Evolutionary conservation across 2,888 invertebrate genomes (phyloP).

Genomic region (Pristionchus maxplancki): DNA sequence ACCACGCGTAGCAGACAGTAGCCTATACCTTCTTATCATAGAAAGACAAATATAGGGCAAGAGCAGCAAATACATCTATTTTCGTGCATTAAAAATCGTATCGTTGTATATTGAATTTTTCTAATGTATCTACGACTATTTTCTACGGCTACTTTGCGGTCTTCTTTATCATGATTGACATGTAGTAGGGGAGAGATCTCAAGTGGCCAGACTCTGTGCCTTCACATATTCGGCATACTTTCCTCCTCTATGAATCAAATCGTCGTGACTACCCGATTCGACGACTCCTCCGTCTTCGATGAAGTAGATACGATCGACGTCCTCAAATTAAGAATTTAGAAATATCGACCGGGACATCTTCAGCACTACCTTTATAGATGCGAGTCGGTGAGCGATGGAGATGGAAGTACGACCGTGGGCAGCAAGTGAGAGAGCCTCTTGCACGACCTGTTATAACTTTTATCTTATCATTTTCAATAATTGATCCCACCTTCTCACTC

Average conservation of each 20-base stretch:
- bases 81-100: too few species aligned
- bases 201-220: slow-evolving; percentile 37
- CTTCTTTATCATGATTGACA: too few species aligned
- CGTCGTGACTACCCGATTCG: slow-evolving; percentile 40
- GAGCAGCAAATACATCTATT: background rate
- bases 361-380: slow-evolving; percentile 32
- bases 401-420: slow-evolving; percentile 33
- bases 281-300: slow-evolving; percentile 48
- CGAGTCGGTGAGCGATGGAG: slow-evolving; percentile 45
- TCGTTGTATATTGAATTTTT: too few species aligned
- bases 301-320: slow-evolving; percentile 45
- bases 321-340: background rate
- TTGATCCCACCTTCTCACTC: background rate
- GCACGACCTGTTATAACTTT: background rate
- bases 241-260: slow-evolving; percentile 28
- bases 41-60: background rate
- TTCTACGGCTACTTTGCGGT: too few species aligned
- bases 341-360: too few species aligned
- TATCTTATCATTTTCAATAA: background rate
- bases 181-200: background rate
- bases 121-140: too few species aligned
- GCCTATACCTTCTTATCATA: background rate
- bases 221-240: slow-evolving; percentile 38
- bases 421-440: slow-evolving; percentile 18
- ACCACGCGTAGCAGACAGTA: background rate